Evolutionary conservation across 2,113 vertebrate species (phyloP).

Genomic region (Epinephelus moara): DNA sequence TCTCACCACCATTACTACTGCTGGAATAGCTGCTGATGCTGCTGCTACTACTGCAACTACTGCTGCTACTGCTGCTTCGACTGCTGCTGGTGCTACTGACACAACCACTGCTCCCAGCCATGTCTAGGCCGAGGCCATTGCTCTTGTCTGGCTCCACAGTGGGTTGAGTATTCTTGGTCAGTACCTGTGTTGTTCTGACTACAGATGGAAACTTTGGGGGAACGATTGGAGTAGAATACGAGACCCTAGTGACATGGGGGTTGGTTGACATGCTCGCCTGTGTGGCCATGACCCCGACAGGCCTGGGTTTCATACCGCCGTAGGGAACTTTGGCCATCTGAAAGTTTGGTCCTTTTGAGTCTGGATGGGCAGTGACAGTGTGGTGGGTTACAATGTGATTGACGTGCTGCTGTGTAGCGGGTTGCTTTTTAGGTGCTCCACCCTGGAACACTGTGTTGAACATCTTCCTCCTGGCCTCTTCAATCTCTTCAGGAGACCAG

Average conservation of each 20-base stretch:
- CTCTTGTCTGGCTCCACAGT: conserved; percentile 76
- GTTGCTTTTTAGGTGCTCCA: conserved; percentile 78
- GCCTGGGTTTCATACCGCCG: conserved; percentile 83
- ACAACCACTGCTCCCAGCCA: conserved; percentile 72
- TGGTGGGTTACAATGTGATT: conserved; percentile 80
- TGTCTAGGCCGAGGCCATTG: conserved; percentile 67
- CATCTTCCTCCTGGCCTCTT: conserved; percentile 97
- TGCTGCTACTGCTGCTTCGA: conserved; percentile 79
- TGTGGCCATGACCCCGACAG: conserved; percentile 87
- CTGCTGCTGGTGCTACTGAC: conserved; percentile 78
- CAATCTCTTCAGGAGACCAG: conserved; percentile 98
- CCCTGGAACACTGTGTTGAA: conserved; percentile 97
- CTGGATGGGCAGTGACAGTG: conserved; percentile 88
- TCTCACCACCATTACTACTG: conserved; percentile 75
- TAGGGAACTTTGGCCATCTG: conserved; percentile 88
- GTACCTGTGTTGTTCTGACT: conserved; percentile 82
- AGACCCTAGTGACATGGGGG: conserved; percentile 86
- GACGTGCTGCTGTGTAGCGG: conserved; percentile 61
- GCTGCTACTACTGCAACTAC: conserved; percentile 79
- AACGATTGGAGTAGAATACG: conserved; percentile 85
- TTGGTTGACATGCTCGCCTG: conserved; percentile 90
- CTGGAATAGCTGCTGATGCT: conserved; percentile 79
- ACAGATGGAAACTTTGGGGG: conserved; percentile 83
- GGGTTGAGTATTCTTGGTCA: conserved; percentile 73
- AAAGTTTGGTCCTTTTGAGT: conserved; percentile 85